phyloP scores from a whole-genome alignment of 2,888 invertebrate species.

The Tachina grossa region DNA sequence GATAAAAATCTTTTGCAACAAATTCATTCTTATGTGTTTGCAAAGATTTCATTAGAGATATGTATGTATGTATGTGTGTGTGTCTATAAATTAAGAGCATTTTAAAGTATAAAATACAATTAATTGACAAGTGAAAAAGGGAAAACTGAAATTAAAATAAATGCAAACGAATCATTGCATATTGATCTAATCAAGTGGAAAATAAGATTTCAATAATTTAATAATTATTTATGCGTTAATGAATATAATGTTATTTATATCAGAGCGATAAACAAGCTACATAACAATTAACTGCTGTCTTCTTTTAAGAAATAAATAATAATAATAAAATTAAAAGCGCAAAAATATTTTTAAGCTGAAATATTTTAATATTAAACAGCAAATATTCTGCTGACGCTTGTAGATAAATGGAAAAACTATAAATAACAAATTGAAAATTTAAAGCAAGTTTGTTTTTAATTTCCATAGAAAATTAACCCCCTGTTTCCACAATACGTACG shows the following conservation, averaged over 20 bases:
- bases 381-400: no score
- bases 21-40: conserved; percentile 1
- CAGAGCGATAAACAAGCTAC: neutral
- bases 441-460: no score
- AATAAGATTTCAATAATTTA: conserved; percentile 16
- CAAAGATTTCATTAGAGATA: conserved; percentile 7
- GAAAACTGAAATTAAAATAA: conserved; percentile 1
- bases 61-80: no score
- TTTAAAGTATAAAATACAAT: conserved; percentile 1
- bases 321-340: no score
- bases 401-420: no score
- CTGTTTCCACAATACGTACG: no score
- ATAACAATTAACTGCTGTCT: neutral
- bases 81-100: neutral
- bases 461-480: no score
- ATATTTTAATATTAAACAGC: no score
- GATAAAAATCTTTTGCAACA: conserved; percentile 37
- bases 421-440: no score
- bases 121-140: conserved; percentile 1
- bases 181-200: conserved; percentile 9
- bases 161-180: conserved; percentile 12
- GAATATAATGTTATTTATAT: neutral
- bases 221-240: neutral
- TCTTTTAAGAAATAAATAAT: neutral
- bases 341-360: no score